Evolutionary conservation across 2,888 invertebrate genomes (phyloP), one percentile per base, ranked within the genome.

Genomic region (Campoplex capitator): DNA sequence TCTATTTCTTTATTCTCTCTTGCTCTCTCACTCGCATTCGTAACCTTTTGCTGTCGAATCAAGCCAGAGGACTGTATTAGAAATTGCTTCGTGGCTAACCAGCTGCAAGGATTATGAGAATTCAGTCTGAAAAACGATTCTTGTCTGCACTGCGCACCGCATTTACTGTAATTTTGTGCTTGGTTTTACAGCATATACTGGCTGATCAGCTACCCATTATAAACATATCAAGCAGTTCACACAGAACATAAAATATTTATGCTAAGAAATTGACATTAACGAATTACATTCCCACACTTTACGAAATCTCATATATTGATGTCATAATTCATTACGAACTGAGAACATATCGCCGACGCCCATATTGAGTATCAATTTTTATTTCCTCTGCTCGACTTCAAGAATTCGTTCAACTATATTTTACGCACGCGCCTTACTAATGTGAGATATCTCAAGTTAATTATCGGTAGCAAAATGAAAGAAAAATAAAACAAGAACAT

Each of bases 61-160:
- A 51, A n/a, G 45, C 82, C 35, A 18, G 56, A 84, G 79, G 78
- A 87, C 82, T 54, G 65, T 87, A 88, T 88, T 85, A 83, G 82
- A 89, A 88, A 88, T 88, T 88, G 84, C 88, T 80, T 88, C 88
- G 87, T 73, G 89, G 88, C 88, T 88, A 88, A 89, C 87, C 87
- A 84, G 87, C 82, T 68, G 75, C 70, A 84, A 84, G 87, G 78
- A 82, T 87, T 87, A 84, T 87, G 74, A 62, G 62, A 87, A 78
- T 84, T 76, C n/a, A 82, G 87, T 84, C 84, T 82, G 65, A 84
- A 87, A 84, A 84, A 87, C 73, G 77, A 82, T 75, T 84, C 76
- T 68, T 80, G 76, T 76, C 68, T 42, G 71, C 32, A 35, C 38
- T 70, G 48, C 56, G 45, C 68, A 28, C 56, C 76, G 35, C 70